A percentile compares a stretch with the other conserved stretches of the same genome.
Conservation (phyloP, 1,140 invertebrate genomes). For the Drosophila tropicalis region DNA sequence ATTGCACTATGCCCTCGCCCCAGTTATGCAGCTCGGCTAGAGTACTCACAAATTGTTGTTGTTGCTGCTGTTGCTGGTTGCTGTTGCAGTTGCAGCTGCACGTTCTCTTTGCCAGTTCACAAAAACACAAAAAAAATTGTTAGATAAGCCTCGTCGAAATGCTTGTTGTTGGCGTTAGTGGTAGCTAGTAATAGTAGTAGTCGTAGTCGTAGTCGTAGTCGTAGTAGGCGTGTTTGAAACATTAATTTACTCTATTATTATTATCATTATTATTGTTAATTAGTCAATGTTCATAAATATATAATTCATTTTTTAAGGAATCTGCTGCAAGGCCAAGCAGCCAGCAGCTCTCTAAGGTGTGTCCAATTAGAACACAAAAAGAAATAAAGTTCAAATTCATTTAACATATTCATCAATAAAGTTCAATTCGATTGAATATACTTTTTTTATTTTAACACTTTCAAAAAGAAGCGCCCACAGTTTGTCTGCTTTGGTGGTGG, state of each 20-base stretch:
- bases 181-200: not conserved
- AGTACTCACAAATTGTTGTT: constrained; percentile 36
- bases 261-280: constrained; percentile 39
- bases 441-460: not conserved
- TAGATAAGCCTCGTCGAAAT: constrained; percentile 14
- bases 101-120: constrained; percentile 46
- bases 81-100: constrained; percentile 7
- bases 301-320: not conserved
- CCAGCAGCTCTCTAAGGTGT: not conserved
- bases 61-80: not conserved
- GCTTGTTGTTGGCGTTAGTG: constrained; percentile 17
- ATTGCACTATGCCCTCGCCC: constrained; percentile 78
- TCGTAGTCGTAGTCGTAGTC: constrained; percentile 19
- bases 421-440: too few relatives aligned
- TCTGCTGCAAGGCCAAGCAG: constrained; percentile 2
- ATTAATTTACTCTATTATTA: constrained; percentile 60
- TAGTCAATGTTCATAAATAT: constrained; percentile 38
- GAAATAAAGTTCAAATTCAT: too few relatives aligned
- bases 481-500: not conserved
- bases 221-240: constrained; percentile 50
- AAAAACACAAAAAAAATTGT: not conserved
- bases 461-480: not conserved
- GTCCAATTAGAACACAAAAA: not conserved
- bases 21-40: constrained; percentile 51
- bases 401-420: too few relatives aligned